phyloP scores from a whole-genome alignment of 2,888 invertebrate species.

The Tinea pellionella region DNA sequence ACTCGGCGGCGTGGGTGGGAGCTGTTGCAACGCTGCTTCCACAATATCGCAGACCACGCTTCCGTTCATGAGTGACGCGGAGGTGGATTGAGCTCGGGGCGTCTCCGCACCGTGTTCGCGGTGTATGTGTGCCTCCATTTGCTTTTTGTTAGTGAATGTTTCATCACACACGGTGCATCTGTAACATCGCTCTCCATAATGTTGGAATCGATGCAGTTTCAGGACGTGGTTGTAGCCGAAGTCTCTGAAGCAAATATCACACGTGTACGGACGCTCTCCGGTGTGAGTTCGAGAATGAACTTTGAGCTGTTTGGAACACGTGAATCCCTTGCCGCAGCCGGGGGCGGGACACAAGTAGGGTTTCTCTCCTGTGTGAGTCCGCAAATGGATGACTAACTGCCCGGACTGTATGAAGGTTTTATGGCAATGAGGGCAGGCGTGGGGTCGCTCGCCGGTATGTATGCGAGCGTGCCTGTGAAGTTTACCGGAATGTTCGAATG shows the following conservation, averaged over 20 bases:
- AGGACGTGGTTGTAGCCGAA: slow-evolving; percentile 93
- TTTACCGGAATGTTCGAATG: slow-evolving; percentile 92
- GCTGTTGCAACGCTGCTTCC: slow-evolving; percentile 56
- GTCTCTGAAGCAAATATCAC: slow-evolving; percentile 90
- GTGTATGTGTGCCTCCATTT: slow-evolving; percentile 87
- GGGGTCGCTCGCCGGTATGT: slow-evolving; percentile 90
- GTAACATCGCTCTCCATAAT: slow-evolving; percentile 92
- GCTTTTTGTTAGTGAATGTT: slow-evolving; percentile 90
- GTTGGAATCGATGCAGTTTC: slow-evolving; percentile 89
- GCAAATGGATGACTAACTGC: slow-evolving; percentile 89
- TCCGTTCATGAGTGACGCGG: slow-evolving; percentile 34
- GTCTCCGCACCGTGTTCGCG: slow-evolving; percentile 67
- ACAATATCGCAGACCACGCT: slow-evolving; percentile 47
- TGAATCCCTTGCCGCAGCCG: slow-evolving; percentile 91
- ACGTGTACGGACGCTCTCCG: slow-evolving; percentile 90
- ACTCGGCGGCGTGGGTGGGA: slow-evolving; percentile 70
- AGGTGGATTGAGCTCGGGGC: slow-evolving; percentile 45
- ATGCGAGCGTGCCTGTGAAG: slow-evolving; percentile 91
- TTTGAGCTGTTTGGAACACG: slow-evolving; percentile 91
- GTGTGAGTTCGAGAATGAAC: slow-evolving; percentile 93
- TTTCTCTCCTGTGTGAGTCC: slow-evolving; percentile 90
- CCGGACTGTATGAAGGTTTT: slow-evolving; percentile 94
- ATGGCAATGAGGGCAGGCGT: slow-evolving; percentile 87
- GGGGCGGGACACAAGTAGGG: slow-evolving; percentile 84
- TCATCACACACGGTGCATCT: slow-evolving; percentile 93